Evolutionary conservation across 2,113 vertebrate genomes (phyloP).

Genomic region (Calonectris borealis): DNA sequence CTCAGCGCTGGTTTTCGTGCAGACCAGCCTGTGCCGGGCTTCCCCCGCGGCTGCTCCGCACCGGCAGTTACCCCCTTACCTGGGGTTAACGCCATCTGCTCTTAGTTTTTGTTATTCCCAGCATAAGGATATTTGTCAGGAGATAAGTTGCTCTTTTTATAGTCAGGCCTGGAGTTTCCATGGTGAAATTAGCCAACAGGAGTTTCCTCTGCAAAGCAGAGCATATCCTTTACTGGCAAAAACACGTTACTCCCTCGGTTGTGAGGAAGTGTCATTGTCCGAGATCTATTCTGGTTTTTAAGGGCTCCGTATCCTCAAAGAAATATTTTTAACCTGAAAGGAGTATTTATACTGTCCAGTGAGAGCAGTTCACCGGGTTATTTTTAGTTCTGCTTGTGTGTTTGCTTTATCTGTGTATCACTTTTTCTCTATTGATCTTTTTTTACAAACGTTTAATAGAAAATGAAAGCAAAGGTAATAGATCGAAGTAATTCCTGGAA

Average conservation of each 20-base stretch:
- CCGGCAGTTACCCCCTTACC: accelerated
- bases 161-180: slow-evolving; percentile 32
- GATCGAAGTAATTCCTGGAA: background rate
- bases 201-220: slow-evolving; percentile 11
- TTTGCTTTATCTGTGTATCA: background rate
- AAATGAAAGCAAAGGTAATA: slow-evolving; percentile 10
- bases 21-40: background rate
- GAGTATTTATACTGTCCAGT: slow-evolving; percentile 51
- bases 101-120: slow-evolving; percentile 10
- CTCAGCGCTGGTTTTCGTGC: background rate
- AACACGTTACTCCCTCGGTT: background rate
- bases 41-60: accelerated
- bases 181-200: slow-evolving; percentile 43
- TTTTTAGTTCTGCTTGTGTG: slow-evolving; percentile 30
- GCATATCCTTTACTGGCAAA: slow-evolving; percentile 54
- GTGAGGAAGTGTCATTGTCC: slow-evolving; percentile 31
- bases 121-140: slow-evolving; percentile 27
- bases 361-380: background rate
- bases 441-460: background rate
- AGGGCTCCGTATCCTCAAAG: slow-evolving; percentile 33
- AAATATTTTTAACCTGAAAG: slow-evolving; percentile 54
- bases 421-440: background rate
- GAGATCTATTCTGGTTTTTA: background rate
- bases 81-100: background rate
- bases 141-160: slow-evolving; percentile 51